Percentiles rank a stretch among this genome's conserved stretches.
phyloP scores from a whole-genome alignment of 35 echinoderm and acorn worm species.

The Strongylocentrotus purpuratus region DNA sequence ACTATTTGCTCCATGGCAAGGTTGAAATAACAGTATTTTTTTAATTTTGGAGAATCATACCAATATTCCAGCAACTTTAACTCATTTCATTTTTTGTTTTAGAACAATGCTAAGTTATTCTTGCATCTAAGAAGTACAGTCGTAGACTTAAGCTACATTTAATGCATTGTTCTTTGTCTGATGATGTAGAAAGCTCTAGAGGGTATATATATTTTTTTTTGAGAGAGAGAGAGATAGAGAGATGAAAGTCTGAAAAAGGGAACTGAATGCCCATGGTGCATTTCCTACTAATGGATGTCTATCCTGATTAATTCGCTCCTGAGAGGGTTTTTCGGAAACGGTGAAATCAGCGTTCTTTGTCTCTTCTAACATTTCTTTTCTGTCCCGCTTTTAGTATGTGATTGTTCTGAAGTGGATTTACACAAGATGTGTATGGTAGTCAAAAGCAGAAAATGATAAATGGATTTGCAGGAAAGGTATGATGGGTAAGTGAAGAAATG shows the following conservation, averaged over 20 bases:
- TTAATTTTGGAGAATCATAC: too few species aligned
- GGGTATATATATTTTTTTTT: neutral
- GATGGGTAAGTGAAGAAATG: neutral
- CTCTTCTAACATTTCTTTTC: neutral
- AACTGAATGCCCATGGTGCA: neutral
- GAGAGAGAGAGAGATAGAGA: neutral
- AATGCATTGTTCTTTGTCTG: neutral
- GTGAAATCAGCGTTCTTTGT: neutral
- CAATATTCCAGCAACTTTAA: too few species aligned
- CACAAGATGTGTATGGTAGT: neutral
- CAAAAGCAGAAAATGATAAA: neutral
- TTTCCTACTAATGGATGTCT: slow-evolving; percentile 2
- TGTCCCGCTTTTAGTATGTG: neutral
- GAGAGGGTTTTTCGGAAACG: neutral
- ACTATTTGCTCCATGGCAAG: too few species aligned
- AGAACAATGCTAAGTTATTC: too few species aligned
- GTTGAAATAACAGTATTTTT: too few species aligned
- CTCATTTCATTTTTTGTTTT: too few species aligned
- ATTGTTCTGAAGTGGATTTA: neutral
- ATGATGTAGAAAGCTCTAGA: neutral
- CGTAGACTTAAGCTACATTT: neutral
- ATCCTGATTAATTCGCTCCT: neutral
- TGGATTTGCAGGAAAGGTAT: neutral
- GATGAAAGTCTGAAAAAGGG: neutral
- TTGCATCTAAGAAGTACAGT: too few species aligned